Percentiles rank a stretch among this genome's conserved stretches.
phyloP scores from a whole-genome alignment of 1,140 invertebrate species.

The Carposina sasakii region DNA sequence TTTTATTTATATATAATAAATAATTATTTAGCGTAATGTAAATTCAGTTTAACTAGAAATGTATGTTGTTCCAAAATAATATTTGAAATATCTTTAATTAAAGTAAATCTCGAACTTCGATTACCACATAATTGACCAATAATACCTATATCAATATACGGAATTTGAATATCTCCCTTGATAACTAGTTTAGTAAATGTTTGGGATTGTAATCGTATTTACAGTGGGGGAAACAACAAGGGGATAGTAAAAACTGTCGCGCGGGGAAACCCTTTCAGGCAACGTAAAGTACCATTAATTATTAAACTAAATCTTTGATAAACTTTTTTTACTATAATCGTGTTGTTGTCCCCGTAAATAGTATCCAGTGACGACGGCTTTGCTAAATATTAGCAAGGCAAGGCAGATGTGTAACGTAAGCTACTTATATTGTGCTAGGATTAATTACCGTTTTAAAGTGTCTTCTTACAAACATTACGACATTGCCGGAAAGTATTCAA shows the following conservation, averaged over 20 bases:
- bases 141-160: conserved; percentile 36
- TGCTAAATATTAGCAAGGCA: conserved; percentile 13
- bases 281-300: too few species aligned
- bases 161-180: conserved; percentile 39
- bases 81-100: too few species aligned
- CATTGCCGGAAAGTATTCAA: conserved; percentile 28
- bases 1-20: conserved; percentile 53
- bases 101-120: too few species aligned
- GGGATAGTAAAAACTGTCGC: too few species aligned
- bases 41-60: conserved; percentile 58
- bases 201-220: conserved; percentile 56
- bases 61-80: conserved; percentile 55
- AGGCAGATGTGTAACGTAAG: conserved; percentile 34
- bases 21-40: conserved; percentile 52
- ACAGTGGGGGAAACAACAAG: too few species aligned
- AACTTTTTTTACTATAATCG: too few species aligned
- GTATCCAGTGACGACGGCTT: conserved; percentile 40
- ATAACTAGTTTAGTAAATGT: conserved; percentile 19
- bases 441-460: conserved; percentile 56
- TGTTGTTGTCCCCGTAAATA: too few species aligned
- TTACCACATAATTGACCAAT: conserved; percentile 59
- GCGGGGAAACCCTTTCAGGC: too few species aligned
- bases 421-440: conserved; percentile 51
- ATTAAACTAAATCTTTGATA: too few species aligned
- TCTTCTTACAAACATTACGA: conserved; percentile 36